Evolutionary conservation across 1,140 invertebrate genomes (phyloP).

Genomic region (Microplitis demolitor): DNA sequence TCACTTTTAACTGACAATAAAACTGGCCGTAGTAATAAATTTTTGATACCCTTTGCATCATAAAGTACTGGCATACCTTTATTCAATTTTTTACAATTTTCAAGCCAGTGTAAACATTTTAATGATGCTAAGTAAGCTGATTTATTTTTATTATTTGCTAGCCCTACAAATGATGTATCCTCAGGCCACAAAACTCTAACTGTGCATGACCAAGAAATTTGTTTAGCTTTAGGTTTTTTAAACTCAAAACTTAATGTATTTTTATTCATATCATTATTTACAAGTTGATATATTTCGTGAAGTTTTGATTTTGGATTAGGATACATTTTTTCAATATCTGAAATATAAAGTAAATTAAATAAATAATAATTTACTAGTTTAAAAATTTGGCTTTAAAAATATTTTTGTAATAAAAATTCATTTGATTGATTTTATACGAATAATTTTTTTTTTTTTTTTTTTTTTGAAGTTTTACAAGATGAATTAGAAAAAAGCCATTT

Average conservation of each 20-base stretch:
- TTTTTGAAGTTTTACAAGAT: no score
- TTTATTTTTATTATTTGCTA: slow-evolving; percentile 33
- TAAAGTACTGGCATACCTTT: slow-evolving; percentile 36
- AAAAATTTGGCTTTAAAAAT: not conserved
- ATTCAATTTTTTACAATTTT: slow-evolving; percentile 32
- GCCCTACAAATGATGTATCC: slow-evolving; percentile 33
- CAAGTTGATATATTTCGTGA: slow-evolving; percentile 29
- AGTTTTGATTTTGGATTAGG: slow-evolving; percentile 26
- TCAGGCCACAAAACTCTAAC: slow-evolving; percentile 47
- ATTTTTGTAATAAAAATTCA: not conserved
- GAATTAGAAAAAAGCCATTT: no score
- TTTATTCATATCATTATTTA: slow-evolving; percentile 31
- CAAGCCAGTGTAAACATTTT: slow-evolving; percentile 46
- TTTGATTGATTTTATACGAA: not conserved
- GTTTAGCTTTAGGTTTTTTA: not conserved
- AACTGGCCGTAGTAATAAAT: slow-evolving; percentile 1
- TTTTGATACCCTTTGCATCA: not conserved
- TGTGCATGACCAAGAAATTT: slow-evolving; percentile 28
- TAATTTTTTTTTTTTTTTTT: not conserved
- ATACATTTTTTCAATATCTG: slow-evolving; percentile 39
- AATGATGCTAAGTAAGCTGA: slow-evolving; percentile 32
- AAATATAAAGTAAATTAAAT: not conserved
- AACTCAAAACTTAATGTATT: not conserved
- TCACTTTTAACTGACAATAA: slow-evolving; percentile 33
- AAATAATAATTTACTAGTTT: not conserved